Evolutionary conservation across 2,797 vertebrate species (phyloP), one percentile per base, ranked within the genome.

Genomic region (Pelobates cultripes): DNA sequence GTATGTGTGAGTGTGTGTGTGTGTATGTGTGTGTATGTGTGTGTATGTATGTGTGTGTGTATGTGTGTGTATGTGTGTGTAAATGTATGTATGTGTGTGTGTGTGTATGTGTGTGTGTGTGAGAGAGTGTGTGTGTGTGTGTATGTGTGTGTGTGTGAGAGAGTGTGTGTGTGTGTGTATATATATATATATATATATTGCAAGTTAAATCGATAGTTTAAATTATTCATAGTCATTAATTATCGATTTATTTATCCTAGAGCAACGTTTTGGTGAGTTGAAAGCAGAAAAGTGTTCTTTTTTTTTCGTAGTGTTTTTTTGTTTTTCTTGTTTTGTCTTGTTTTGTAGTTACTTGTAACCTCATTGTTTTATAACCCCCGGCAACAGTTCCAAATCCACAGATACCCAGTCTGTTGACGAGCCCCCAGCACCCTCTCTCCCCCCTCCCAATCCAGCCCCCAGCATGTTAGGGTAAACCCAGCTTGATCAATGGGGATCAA

Each of bases 151-250:
- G n/a, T n/a, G 4, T 47, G 4, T 47, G 4, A 47, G 45, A 47
- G n/a, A n/a, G n/a, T n/a, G n/a, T 47, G 9, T 47, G 4, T 47
- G 4, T 4, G 45, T 47, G 9, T 70, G 28, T 55, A 77, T 47
- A 67, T 42, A 82, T 47, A 73, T 51, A 68, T 28, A 68, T 66
- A 86, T 80, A 86, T 89, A 88, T 89, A 90, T 92, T 92, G 92
- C 93, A 91, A 92, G 92, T 93, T 92, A 91, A 94, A 95, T 95
- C 95, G 93, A 95, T 95, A 92, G 89, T 90, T 92, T 96, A 95
- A 96, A 96, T 96, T 96, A 96, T 96, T 96, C 95, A 96, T 94
- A 93, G 95, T 96, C 95, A 96, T 96, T 96, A 96, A 96, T 96
- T 96, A 96, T 96, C 95, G 95, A 96, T 95, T 86, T 93, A 92